Conservation (phyloP, 2,797 vertebrate species). For the Parauchenoglanis punctatus region DNA sequence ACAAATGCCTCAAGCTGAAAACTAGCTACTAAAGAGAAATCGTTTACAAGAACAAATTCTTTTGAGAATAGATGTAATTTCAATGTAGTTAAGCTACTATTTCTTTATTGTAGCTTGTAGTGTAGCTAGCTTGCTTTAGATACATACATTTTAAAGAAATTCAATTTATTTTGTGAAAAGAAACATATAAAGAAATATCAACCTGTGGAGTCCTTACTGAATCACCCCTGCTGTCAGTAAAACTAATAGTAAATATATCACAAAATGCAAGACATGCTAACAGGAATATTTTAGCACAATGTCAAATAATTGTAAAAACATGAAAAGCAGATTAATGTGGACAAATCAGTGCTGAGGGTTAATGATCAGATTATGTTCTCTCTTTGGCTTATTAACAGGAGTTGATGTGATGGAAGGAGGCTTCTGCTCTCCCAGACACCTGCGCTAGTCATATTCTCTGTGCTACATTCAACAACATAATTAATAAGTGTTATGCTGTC, state of each 20-base stretch:
- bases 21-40: background rate
- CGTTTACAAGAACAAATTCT: background rate
- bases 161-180: background rate
- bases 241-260: background rate
- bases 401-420: background rate
- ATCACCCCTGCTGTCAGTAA: background rate
- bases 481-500: constrained; percentile 19
- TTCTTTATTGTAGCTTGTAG: background rate
- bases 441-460: background rate
- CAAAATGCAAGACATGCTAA: background rate
- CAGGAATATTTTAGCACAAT: background rate
- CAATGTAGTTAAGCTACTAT: background rate
- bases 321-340: background rate
- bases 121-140: background rate
- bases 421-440: background rate
- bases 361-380: background rate
- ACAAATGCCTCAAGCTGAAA: background rate
- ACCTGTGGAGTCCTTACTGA: background rate
- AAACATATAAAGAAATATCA: background rate
- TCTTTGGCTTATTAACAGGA: background rate
- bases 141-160: background rate
- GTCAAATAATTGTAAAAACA: background rate
- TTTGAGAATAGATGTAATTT: background rate
- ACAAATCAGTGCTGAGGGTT: background rate
- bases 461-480: background rate